These are phyloP conservation scores for Synanthedon vespiformis DNA, from an alignment of 2,888 invertebrate genomes.

Conservation along the genomic window DNA sequence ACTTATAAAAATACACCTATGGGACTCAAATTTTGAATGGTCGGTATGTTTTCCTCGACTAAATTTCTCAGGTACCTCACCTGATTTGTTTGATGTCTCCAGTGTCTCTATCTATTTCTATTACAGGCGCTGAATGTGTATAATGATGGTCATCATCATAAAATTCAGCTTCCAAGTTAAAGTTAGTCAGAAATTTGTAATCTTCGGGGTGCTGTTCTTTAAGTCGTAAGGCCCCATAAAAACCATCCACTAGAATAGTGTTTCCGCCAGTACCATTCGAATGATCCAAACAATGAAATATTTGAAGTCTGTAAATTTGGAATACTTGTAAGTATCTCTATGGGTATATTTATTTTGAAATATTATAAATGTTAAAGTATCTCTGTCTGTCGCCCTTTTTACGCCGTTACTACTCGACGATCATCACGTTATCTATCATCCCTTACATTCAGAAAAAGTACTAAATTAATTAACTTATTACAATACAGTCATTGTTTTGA, in stretches of 20 bases:
- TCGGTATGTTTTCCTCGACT: no score
- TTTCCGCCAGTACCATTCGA: conserved; percentile 76
- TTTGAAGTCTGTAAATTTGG: conserved; percentile 39
- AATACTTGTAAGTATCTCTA: background rate
- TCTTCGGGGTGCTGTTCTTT: conserved; percentile 62
- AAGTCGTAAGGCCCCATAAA: conserved; percentile 73
- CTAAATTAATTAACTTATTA: no score
- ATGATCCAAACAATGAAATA: conserved; percentile 55
- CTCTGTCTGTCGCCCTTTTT: no score
- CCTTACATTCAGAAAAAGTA: no score
- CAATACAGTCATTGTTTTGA: no score
- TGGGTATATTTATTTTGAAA: background rate
- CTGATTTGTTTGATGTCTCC: conserved; percentile 73
- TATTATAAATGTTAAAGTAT: background rate
- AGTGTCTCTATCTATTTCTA: conserved; percentile 65
- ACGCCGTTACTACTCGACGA: no score
- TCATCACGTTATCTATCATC: no score
- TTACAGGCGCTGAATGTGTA: conserved; percentile 68
- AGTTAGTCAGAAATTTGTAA: conserved; percentile 70
- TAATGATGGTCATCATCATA: conserved; percentile 73
- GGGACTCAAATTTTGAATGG: no score
- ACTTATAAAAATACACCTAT: no score
- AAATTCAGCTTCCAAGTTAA: conserved; percentile 74
- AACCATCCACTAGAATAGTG: conserved; percentile 80
- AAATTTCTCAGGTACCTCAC: conserved; percentile 20